phyloP scores from a whole-genome alignment of 2,888 invertebrate genomes.

The Melanostoma scalare region DNA sequence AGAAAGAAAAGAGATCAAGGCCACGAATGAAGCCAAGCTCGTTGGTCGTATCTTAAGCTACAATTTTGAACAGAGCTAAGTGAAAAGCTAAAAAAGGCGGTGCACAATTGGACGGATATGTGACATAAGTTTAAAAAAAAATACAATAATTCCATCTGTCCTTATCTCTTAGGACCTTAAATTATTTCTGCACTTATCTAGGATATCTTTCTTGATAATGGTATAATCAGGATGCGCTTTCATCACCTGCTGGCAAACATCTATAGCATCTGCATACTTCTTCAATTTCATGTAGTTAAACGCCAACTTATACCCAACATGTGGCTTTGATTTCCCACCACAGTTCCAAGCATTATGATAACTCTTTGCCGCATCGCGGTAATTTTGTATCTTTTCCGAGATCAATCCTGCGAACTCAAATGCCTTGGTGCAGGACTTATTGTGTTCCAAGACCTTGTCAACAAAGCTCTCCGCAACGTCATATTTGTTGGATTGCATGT shows the following conservation, averaged over 20 bases:
- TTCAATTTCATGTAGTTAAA: constrained; percentile 95
- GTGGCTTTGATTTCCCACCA: constrained; percentile 91
- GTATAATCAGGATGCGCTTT: constrained; percentile 93
- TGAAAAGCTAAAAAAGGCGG: no score
- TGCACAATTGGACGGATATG: no score
- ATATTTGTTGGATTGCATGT: constrained; percentile 90
- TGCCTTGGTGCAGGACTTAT: constrained; percentile 94
- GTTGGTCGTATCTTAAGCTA: no score
- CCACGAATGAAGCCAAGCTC: no score
- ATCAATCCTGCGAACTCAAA: constrained; percentile 92
- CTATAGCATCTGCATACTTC: constrained; percentile 94
- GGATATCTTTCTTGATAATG: constrained; percentile 94
- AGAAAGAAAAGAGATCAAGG: no score
- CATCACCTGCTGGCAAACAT: constrained; percentile 92
- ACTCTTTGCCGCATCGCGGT: constrained; percentile 90
- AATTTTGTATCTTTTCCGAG: constrained; percentile 95
- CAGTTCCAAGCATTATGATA: constrained; percentile 93
- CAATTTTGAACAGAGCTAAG: no score
- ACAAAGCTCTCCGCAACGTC: constrained; percentile 94
- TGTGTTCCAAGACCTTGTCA: constrained; percentile 89
- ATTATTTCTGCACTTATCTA: constrained; percentile 93
- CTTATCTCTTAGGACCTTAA: constrained; percentile 84
- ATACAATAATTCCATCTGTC: background rate
- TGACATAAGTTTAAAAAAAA: background rate
- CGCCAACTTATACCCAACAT: constrained; percentile 95